A percentile compares a stretch with the other conserved stretches of the same genome.
Conservation (phyloP, 2,888 invertebrate species). For the Gastrophysa polygoni region DNA sequence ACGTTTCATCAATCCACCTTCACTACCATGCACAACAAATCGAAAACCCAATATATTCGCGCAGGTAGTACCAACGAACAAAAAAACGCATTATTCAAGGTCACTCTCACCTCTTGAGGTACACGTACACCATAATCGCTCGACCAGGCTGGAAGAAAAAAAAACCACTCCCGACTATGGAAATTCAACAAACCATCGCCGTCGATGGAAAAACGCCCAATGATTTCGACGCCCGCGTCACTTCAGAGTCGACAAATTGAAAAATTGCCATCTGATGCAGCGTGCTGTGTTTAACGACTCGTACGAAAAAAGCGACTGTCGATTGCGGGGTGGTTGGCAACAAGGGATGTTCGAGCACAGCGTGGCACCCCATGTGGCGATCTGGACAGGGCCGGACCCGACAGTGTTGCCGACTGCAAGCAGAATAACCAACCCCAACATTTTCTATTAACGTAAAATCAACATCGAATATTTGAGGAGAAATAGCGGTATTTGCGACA, state of each 20-base stretch:
- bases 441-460: too few species aligned
- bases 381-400: constrained; percentile 11
- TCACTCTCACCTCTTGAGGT: neutral
- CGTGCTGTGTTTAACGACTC: neutral
- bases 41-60: too few species aligned
- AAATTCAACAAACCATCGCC: constrained; percentile 9
- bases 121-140: constrained; percentile 10
- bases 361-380: constrained; percentile 18
- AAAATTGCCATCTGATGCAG: neutral
- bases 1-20: too few species aligned
- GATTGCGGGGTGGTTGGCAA: constrained; percentile 13
- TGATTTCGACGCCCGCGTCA: too few species aligned
- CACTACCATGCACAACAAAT: too few species aligned
- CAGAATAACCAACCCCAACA: too few species aligned
- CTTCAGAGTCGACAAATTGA: neutral
- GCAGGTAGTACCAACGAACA: too few species aligned
- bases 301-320: constrained; percentile 20
- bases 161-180: neutral
- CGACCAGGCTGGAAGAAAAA: neutral
- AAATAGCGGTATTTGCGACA: too few species aligned
- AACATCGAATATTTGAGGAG: too few species aligned
- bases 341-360: constrained; percentile 6
- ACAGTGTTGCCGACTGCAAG: too few species aligned
- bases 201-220: too few species aligned
- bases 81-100: too few species aligned